Evolutionary conservation across 1,140 invertebrate genomes (phyloP).

Genomic region (Apis cerana): DNA sequence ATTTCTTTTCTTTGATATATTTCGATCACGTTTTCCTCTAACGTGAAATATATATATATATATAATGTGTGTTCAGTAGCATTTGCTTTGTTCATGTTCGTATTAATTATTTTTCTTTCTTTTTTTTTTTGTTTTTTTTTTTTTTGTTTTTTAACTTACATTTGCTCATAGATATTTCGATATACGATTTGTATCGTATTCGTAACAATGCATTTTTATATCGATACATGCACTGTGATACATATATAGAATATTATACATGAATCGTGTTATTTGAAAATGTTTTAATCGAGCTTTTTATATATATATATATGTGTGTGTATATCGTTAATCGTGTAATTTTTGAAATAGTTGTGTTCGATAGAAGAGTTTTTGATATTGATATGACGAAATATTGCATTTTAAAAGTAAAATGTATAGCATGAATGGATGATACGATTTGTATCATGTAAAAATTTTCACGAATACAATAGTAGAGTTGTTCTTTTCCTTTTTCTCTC

Average conservation of each 20-base stretch:
- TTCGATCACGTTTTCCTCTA: conserved; percentile 19
- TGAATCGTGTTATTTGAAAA: conserved; percentile 42
- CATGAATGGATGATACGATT: conserved; percentile 10
- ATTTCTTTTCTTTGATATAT: conserved; percentile 3
- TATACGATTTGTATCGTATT: conserved; percentile 16
- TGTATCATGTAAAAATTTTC: conserved; percentile 9
- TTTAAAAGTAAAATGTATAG: background rate
- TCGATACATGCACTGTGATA: conserved; percentile 56
- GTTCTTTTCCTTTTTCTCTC: background rate
- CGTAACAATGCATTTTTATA: conserved; percentile 35
- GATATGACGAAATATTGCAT: conserved; percentile 4
- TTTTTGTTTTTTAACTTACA: conserved; percentile 16
- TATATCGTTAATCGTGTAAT: conserved; percentile 1
- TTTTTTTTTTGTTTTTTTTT: background rate
- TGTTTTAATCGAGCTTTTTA: conserved; percentile 21
- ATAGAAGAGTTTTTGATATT: background rate
- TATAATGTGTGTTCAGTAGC: conserved; percentile 23
- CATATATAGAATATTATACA: conserved; percentile 45
- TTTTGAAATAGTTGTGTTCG: conserved; percentile 16
- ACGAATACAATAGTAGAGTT: background rate
- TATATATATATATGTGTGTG: no score
- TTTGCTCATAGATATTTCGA: conserved; percentile 18
- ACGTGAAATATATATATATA: background rate
- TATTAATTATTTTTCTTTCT: conserved; percentile 21
- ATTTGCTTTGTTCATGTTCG: conserved; percentile 32